Evolutionary conservation across 2,113 vertebrate genomes (phyloP).

Genomic region (Lasiurus cinereus): DNA sequence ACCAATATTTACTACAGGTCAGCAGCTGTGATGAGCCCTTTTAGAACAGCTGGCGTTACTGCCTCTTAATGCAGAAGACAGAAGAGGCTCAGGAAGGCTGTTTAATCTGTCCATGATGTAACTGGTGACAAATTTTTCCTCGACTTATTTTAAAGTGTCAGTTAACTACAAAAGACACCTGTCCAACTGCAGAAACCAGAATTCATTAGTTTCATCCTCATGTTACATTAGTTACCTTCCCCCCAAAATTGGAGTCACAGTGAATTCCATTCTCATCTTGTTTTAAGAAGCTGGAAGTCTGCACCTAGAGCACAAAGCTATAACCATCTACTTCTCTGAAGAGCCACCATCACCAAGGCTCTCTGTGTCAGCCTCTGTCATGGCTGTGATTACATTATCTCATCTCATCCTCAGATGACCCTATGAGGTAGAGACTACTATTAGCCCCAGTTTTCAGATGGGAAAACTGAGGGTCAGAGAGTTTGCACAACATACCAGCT

Average conservation of each 20-base stretch:
- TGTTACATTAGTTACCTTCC: neutral
- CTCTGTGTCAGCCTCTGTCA: too few relatives aligned
- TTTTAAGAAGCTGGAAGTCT: neutral
- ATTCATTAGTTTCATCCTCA: neutral
- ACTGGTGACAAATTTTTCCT: neutral
- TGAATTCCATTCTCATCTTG: neutral
- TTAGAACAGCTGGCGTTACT: neutral
- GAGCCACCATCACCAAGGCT: neutral
- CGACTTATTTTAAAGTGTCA: neutral
- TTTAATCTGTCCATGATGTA: neutral
- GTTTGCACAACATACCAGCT: neutral
- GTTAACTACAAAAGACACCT: neutral
- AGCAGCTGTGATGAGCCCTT: neutral
- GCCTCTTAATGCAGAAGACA: neutral
- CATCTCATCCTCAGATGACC: neutral
- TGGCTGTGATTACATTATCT: fast-evolving
- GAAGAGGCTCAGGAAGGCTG: neutral
- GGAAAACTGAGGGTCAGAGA: neutral
- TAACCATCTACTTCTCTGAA: neutral
- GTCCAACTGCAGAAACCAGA: neutral
- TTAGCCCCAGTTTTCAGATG: neutral
- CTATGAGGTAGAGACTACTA: neutral
- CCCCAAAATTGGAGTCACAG: neutral
- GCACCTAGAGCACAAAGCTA: neutral
- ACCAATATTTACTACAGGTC: neutral